Evolutionary conservation across 2,797 vertebrate genomes (phyloP), one percentile per base, ranked within the genome.

Genomic region (Rhadinocentrus ornatus): DNA sequence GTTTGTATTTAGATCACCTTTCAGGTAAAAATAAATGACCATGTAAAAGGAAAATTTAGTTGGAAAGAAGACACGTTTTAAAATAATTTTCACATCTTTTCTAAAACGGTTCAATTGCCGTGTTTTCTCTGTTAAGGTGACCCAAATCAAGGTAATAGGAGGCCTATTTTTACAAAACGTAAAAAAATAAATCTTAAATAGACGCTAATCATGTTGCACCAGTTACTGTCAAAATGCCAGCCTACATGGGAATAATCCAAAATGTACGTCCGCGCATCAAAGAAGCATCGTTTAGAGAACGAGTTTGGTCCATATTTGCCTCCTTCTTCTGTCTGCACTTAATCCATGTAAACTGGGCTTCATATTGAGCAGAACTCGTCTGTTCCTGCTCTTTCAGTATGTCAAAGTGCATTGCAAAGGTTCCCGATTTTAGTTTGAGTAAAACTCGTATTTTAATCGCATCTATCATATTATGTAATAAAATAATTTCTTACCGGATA

Each of bases 401-500:
- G 24, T 15, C 13, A 27, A 27, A 29, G 50, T 53, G 50, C 55
- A 57, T 8, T 16, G 15, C 22, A 27, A 15, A 24, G 5, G 20
- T 18, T 66, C 31, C 31, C n/a, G 22, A 11, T 52, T 4, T 11
- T 52, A 26, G 4, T 7, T 27, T 16, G 13, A 13, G 29, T 6
- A 6, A n/a, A 37, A 11, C 24, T 12, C 10, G 16, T 48, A 9
- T 59, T n/a, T n/a, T 41, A 20, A 39, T 66, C 35, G 29, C 12
- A 53, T 52, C 24, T 29, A 6, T 70, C 12, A 48, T 2, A 24
- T 50, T 32, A 39, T 32, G 61, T 9, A 34, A 26, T 71, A 53
- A 66, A 66, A 59, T 9, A 58, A 34, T 73, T 69, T 78, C 75
- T 84, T 83, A 79, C 77, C 70, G 65, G 62, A 83, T 87, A 69